These are phyloP conservation scores for Eubasilissa regina DNA, from an alignment of 1,140 invertebrate species.

Conservation along the genomic window DNA sequence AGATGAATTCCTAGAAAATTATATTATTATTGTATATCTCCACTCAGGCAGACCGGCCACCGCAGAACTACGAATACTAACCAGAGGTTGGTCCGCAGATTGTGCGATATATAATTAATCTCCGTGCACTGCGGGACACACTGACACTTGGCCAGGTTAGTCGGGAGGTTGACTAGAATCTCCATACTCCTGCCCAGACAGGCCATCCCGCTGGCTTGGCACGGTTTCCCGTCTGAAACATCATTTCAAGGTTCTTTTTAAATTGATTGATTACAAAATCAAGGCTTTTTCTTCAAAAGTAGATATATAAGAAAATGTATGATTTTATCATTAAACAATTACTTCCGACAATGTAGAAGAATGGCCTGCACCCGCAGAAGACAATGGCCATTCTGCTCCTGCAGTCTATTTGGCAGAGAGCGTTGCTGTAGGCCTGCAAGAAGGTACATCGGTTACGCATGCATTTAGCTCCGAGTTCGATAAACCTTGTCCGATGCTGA, in stretches of 20 bases:
- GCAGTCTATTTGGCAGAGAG: constrained; percentile 74
- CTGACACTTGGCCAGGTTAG: constrained; percentile 72
- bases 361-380: constrained; percentile 73
- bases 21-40: background rate
- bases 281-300: too few species aligned
- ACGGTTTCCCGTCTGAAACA: constrained; percentile 70
- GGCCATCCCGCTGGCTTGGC: constrained; percentile 72
- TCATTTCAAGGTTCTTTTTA: background rate
- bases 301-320: background rate
- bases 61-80: constrained; percentile 30
- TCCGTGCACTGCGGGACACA: constrained; percentile 73
- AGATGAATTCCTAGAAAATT: constrained; percentile 52
- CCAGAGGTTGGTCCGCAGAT: constrained; percentile 69
- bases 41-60: too few species aligned
- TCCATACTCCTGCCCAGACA: constrained; percentile 71
- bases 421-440: constrained; percentile 70
- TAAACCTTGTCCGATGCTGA: too few species aligned
- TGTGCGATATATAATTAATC: constrained; percentile 72
- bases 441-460: background rate
- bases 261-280: too few species aligned
- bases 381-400: constrained; percentile 70
- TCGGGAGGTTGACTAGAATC: constrained; percentile 70
- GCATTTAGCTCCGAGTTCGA: too few species aligned
- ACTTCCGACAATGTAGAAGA: constrained; percentile 73
- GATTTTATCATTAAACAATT: constrained; percentile 37